These are phyloP conservation scores for Nestor notabilis DNA, from an alignment of 2,113 vertebrate genomes.

Conservation along the genomic window DNA sequence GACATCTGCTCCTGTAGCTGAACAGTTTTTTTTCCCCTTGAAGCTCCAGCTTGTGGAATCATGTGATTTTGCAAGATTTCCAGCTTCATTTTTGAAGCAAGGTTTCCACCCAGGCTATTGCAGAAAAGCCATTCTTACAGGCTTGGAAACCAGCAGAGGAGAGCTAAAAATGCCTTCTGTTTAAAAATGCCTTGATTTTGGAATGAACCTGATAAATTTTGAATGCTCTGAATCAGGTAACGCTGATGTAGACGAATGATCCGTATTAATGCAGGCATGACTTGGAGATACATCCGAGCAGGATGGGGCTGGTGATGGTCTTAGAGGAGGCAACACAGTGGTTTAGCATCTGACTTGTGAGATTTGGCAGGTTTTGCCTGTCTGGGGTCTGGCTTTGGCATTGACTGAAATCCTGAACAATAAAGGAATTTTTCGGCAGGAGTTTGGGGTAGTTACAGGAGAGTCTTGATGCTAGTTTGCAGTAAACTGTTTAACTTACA, in stretches of 20 bases:
- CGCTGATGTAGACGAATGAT: not conserved
- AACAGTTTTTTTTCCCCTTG: not conserved
- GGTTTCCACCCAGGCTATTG: slow-evolving; percentile 41
- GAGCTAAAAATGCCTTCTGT: slow-evolving; percentile 44
- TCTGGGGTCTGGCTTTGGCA: not conserved
- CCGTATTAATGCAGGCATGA: not conserved
- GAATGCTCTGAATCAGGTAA: slow-evolving; percentile 39
- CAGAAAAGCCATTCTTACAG: slow-evolving; percentile 42
- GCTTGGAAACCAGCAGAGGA: not conserved
- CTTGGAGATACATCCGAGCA: not conserved
- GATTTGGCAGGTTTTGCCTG: not conserved
- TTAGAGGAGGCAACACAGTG: accelerated
- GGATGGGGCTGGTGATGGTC: not conserved
- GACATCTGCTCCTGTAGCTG: slow-evolving; percentile 47
- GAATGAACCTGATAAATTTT: slow-evolving; percentile 54
- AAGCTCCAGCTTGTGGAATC: slow-evolving; percentile 53
- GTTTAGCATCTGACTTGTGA: not conserved
- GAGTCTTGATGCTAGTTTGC: not conserved
- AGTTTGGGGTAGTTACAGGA: not conserved
- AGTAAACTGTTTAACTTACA: not conserved
- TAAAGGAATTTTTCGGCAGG: not conserved
- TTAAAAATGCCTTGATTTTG: slow-evolving; percentile 25
- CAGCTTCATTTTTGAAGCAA: slow-evolving; percentile 34
- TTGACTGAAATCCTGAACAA: not conserved
- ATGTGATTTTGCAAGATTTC: slow-evolving; percentile 52